Evolutionary conservation across 2,113 vertebrate species (phyloP).

Genomic region (Procavia capensis): DNA sequence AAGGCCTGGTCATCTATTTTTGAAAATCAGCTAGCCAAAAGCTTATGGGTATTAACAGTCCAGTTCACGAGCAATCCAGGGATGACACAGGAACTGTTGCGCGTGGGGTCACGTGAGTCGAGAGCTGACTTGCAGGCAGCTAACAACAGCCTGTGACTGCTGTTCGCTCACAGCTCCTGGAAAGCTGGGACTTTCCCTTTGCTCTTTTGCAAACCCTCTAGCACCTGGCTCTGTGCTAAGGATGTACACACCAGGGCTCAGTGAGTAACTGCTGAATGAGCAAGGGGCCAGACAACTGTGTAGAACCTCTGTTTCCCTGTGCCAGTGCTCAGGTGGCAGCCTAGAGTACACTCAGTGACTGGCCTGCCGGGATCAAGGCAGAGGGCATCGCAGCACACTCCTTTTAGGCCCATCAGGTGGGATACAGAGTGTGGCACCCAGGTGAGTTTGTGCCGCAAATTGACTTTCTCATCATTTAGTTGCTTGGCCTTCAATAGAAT

Average conservation of each 20-base stretch:
- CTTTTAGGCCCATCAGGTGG: no score
- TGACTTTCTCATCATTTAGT: neutral
- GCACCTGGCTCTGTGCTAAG: neutral
- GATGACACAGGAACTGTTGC: neutral
- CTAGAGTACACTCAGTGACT: accelerated
- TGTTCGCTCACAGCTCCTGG: neutral
- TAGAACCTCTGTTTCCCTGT: accelerated
- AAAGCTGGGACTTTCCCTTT: neutral
- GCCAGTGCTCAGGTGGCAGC: accelerated
- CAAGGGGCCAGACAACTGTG: accelerated
- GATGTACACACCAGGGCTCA: accelerated
- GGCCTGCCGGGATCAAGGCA: accelerated
- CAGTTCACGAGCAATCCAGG: neutral
- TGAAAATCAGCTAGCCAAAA: neutral
- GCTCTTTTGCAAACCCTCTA: neutral
- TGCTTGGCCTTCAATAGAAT: neutral
- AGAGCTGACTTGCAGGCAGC: neutral
- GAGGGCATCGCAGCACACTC: neutral
- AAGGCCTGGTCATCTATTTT: neutral
- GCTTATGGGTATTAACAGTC: neutral
- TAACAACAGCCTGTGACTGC: neutral
- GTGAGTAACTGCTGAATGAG: neutral
- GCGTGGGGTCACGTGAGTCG: neutral
- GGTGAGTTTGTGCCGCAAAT: neutral
- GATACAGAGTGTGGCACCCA: neutral